Percentiles rank a stretch among this genome's conserved stretches.
Evolutionary conservation across 2,797 vertebrate species (phyloP).

Genomic region (Carcharodon carcharias): DNA sequence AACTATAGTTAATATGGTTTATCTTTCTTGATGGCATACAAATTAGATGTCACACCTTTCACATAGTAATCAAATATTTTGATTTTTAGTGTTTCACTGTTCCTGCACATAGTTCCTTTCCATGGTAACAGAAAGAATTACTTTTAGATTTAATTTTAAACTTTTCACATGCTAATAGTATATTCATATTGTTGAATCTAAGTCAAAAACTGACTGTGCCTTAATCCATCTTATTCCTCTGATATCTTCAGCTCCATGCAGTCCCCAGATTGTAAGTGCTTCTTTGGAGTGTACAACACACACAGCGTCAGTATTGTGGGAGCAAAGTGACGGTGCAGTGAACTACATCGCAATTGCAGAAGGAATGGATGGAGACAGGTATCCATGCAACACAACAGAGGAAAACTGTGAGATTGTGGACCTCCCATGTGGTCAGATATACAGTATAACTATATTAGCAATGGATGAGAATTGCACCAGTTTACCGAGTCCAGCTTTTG

Average conservation of each 20-base stretch:
- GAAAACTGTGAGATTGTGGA: slow-evolving; percentile 53
- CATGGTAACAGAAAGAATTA: neutral
- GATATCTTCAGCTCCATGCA: slow-evolving; percentile 55
- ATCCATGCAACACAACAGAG: slow-evolving; percentile 52
- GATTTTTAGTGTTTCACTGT: neutral
- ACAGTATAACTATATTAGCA: slow-evolving; percentile 53
- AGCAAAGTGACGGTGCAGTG: slow-evolving; percentile 43
- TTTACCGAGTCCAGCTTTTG: slow-evolving; percentile 51
- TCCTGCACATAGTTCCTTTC: slow-evolving; percentile 42
- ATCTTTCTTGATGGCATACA: neutral
- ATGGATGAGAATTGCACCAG: slow-evolving; percentile 54
- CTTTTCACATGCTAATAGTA: neutral
- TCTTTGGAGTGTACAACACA: slow-evolving; percentile 55
- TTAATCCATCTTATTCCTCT: neutral
- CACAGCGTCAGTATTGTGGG: slow-evolving; percentile 54
- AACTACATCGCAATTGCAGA: slow-evolving; percentile 52
- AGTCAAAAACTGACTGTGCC: neutral
- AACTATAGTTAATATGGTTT: neutral
- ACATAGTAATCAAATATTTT: slow-evolving; percentile 30
- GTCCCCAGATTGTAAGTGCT: slow-evolving; percentile 51
- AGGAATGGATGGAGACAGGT: slow-evolving; percentile 42
- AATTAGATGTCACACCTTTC: neutral
- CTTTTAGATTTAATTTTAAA: neutral
- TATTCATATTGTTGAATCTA: slow-evolving; percentile 43
- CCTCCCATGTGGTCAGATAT: slow-evolving; percentile 62